Evolutionary conservation across 2,113 vertebrate species (phyloP), one percentile per base, ranked within the genome.

Genomic region (Bombycilla garrulus): DNA sequence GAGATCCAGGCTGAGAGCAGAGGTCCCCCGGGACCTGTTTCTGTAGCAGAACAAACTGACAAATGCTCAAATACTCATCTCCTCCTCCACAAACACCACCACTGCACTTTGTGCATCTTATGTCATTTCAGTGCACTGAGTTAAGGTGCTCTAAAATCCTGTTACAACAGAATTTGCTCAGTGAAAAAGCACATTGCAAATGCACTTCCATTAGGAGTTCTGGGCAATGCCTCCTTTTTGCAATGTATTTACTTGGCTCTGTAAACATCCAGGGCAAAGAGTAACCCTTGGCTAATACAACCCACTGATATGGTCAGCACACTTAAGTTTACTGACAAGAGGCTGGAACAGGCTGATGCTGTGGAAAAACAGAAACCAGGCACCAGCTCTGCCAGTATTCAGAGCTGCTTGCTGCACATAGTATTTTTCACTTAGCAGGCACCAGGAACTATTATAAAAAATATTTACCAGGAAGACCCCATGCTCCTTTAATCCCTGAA

Each of bases 341-440:
- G 60, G 54, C n/a, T 95, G 71, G 76, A 95, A 94, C 77, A 94
- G 66, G 42, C 65, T 51, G 47, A 72, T 91, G 72, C 44, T 78
- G 36, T 91, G 94, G 79, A 94, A 97, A 96, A 97, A 90, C 29
- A 95, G 86, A 90, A 93, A 67, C 54, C 70, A 86, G 79, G 36
- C 57, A 62, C 57, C 54, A 93, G 70, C 73, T 76, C 26, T 44
- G 80, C 60, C 91, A 65, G 51, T 67, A 60, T 45, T 87, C 51
- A 86, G 54, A 81, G 29, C 22, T 7, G 1, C 47, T 47, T 61
- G 45, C 67, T 56, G 54, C 25, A 40, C 22, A 33, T 48, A 57
- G 28, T 26, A 16, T 79, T 82, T 54, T 76, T 94, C 72, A 56
- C 62, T 50, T 20, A 81, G 40, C 40, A 92, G 64, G 70, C 31